These are phyloP conservation scores for Anoplius nigerrimus DNA, from an alignment of 2,888 invertebrate species.

Conservation along the genomic window DNA sequence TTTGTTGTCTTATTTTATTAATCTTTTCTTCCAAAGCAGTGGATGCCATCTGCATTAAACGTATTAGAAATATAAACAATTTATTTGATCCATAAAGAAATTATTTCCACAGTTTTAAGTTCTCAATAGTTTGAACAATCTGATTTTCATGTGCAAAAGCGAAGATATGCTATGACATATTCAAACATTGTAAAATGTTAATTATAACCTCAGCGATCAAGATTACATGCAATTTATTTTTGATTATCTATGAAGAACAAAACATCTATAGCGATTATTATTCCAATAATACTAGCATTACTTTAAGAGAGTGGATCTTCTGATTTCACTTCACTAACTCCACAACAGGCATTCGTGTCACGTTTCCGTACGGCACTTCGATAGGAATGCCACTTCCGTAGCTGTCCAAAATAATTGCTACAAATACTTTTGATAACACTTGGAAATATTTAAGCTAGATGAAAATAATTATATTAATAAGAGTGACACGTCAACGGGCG, in stretches of 20 bases:
- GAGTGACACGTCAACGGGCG: too few species aligned
- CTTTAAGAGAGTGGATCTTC: too few species aligned
- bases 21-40: conserved; percentile 69
- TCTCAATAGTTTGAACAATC: conserved; percentile 5
- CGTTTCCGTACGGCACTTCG: conserved; percentile 30
- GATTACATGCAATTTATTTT: too few species aligned
- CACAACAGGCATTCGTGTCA: conserved; percentile 29
- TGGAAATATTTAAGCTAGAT: not conserved
- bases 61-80: too few species aligned
- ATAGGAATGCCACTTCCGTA: conserved; percentile 53
- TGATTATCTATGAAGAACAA: too few species aligned
- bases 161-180: too few species aligned
- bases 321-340: not conserved
- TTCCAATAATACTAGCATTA: too few species aligned
- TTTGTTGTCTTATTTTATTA: conserved; percentile 68
- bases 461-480: not conserved
- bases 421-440: not conserved
- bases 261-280: too few species aligned
- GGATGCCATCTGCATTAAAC: conserved; percentile 61
- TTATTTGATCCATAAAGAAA: too few species aligned
- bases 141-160: not conserved
- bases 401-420: conserved; percentile 34
- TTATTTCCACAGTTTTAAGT: too few species aligned
- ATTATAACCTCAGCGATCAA: too few species aligned
- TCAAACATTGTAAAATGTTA: too few species aligned